Evolutionary conservation across 2,888 invertebrate species (phyloP).

Genomic region (Linnaemya tessellans): DNA sequence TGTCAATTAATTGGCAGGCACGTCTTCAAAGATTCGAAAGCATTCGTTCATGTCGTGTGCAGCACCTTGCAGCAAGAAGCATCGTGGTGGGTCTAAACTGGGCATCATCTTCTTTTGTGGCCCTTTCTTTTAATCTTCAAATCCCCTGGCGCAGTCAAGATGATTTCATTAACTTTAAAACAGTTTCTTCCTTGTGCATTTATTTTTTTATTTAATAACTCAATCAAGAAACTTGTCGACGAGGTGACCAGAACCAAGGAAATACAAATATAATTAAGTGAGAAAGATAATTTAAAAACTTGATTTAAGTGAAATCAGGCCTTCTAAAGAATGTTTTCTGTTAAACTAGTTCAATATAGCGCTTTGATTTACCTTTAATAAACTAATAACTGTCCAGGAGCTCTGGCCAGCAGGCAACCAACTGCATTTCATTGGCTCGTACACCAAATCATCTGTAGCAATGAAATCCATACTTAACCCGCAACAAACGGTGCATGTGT

Average conservation of each 20-base stretch:
- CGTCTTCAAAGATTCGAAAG: conserved; percentile 55
- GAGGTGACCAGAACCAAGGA: neutral
- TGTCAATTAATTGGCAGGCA: conserved; percentile 81
- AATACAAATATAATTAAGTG: neutral
- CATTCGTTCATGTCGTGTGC: conserved; percentile 38
- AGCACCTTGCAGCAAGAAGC: conserved; percentile 3
- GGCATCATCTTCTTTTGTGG: neutral
- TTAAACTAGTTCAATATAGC: neutral
- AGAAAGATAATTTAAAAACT: neutral
- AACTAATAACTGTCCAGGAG: too few relatives aligned
- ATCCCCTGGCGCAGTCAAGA: conserved; percentile 28
- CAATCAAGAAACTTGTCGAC: conserved; percentile 24
- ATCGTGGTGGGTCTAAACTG: conserved; percentile 47
- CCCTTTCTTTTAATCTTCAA: neutral
- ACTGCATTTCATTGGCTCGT: too few relatives aligned
- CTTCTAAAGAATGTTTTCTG: neutral
- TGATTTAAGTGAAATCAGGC: neutral
- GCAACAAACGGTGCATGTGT: too few relatives aligned
- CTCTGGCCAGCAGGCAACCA: too few relatives aligned
- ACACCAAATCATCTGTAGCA: too few relatives aligned
- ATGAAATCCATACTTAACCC: too few relatives aligned
- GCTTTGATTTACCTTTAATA: too few relatives aligned
- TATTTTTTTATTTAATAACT: conserved; percentile 52
- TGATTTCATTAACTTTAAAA: conserved; percentile 4
- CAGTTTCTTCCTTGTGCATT: neutral